Base-by-base conservation (phyloP, 2,113 vertebrate species). In the Neodontobutis hainanensis region DNA sequence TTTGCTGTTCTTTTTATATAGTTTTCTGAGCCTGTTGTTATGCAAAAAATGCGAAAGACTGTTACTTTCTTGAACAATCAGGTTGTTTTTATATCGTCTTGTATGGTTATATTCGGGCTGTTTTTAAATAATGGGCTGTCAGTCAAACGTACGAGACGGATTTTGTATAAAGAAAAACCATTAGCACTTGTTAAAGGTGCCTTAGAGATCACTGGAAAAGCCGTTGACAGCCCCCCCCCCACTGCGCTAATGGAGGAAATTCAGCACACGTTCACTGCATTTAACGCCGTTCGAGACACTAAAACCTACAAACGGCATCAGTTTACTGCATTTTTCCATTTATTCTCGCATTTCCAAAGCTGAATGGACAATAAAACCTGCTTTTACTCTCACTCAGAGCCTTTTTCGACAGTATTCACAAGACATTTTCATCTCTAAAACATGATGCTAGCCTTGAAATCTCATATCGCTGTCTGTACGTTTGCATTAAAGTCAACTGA, bases 1-100 rank as follows among this genome's bases (percentile, higher is more conserved):
- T 35, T 53, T n/a, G 32, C 6, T 53, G 12, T 53, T 11, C 5
- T 5, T 27, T 51, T 11, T 14, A 34, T 52, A 52, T 35, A 6
- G 11, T 53, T 10, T 12, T 8, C n/a, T 40, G 3, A 40, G 38
- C 38, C 11, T 11, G 12, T 11, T 53, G 11, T 35, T 53, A 53
- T 53, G 51, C 51, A 53, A 53, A 34, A 11, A 14, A 32, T 53
- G 51, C 51, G 35, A 14, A 53, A 32, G 51, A 53, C 51, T 53
- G 51, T 53, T 53, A 51, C 6, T 11, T 53, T 35, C 32, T 53
- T 14, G 12, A 35, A 53, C 27, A 53, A 53, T 53, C 51, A 53
- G 51, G 51, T 53, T 35, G 11, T 53, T 52, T 52, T 35, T 14
- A 53, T 46, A 53, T 34, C 27, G 34, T 53, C 35, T 46, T 53